These are phyloP conservation scores for Myotis lucifugus DNA, from an alignment of 2,113 vertebrate species.

Conservation along the genomic window DNA sequence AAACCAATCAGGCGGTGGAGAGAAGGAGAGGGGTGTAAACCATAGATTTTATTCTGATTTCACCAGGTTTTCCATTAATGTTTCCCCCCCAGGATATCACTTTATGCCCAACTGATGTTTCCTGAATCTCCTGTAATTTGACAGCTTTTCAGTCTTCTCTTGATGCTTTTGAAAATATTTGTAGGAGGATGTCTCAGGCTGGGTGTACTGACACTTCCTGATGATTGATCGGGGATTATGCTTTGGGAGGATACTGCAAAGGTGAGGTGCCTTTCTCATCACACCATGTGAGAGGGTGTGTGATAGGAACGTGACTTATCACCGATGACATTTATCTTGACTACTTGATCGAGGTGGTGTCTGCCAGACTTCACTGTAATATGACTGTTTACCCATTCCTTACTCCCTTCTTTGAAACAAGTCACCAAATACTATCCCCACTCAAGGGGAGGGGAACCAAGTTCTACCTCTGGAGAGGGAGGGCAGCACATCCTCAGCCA, in stretches of 20 bases:
- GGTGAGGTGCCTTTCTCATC: neutral
- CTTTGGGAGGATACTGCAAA: neutral
- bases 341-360: neutral
- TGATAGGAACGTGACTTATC: neutral
- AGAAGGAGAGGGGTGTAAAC: neutral
- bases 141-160: neutral
- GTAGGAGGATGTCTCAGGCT: neutral
- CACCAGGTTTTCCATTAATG: neutral
- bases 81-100: neutral
- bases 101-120: neutral
- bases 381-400: neutral
- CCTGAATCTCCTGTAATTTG: neutral
- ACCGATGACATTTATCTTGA: neutral
- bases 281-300: neutral
- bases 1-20: too few relatives aligned
- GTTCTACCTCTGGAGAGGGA: neutral
- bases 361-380: neutral
- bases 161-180: neutral
- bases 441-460: neutral
- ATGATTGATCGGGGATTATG: neutral
- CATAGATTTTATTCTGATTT: neutral
- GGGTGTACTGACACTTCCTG: neutral
- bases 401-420: neutral
- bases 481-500: neutral
- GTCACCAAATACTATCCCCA: neutral